Base-by-base conservation (phyloP, 2,113 vertebrate genomes). In the Rhinogobius similis region DNA sequence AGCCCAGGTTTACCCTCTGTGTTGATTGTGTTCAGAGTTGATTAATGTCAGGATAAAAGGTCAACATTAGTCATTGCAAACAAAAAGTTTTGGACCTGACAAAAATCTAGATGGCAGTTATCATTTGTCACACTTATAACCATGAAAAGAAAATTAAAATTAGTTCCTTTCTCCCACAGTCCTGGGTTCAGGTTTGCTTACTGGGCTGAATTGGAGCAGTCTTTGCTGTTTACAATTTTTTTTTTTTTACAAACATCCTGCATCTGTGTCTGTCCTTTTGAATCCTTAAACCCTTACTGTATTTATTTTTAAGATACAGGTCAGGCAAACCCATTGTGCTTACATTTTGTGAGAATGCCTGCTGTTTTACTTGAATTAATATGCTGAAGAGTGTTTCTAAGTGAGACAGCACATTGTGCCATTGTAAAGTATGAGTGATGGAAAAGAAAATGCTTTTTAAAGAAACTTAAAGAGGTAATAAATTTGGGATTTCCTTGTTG, bases 361-460 rank as follows among this genome's bases (percentile, higher is more conserved):
- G 66, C 38, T 73, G 14, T 76, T 86, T 71, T 78, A 85, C 85
- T 85, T 82, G 84, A 88, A 90, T 48, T 41, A 79, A 70, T 70
- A 82, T 76, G 77, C 74, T 78, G 62, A 68, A 38, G 59, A 82
- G 79, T 79, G 70, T 82, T 85, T 64, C 44, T 64, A 71, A 68
- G 48, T 36, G 66, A 76, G 65, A 65, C 68, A 41, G 73, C 62
- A 67, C 61, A 14, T 41, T n/a, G 77, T 83, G 82, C 75, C 70
- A 56, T 67, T 62, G 55, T 71, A 72, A 62, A 44, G 1, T 1
- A 41, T 24, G 73, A 83, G 68, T 52, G 61, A 29, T 72, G 68
- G 59, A 72, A 48, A 46, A 61, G 73, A 70, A 62, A 38, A 3
- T 72, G 73, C 75, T 62, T 62, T 27, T 53, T 53, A 53, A 53